phyloP scores from a whole-genome alignment of 2,113 vertebrate species.

The Semnornis frantzii region DNA sequence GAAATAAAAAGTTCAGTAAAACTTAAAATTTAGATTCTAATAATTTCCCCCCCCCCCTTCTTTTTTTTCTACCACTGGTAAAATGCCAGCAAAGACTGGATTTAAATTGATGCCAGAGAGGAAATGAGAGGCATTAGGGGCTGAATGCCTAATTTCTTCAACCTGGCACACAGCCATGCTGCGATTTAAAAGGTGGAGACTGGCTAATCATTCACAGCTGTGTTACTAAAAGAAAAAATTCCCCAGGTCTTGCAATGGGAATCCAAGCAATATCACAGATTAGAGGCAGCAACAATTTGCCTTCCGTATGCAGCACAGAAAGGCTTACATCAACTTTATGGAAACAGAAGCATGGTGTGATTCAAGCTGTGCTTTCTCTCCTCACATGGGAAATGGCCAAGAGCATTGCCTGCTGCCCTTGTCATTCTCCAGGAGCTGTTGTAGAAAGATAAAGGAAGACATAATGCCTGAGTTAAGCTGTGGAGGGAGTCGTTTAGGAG shows the following conservation, averaged over 20 bases:
- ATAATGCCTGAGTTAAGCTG: background rate
- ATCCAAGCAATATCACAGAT: background rate
- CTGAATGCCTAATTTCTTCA: background rate
- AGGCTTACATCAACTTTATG: background rate
- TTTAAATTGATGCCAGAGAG: background rate
- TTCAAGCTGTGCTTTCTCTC: background rate
- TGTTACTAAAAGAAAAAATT: background rate
- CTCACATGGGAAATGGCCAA: background rate
- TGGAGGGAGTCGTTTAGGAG: background rate
- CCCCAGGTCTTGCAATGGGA: background rate
- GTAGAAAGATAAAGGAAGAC: background rate
- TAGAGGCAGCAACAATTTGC: background rate
- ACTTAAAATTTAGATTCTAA: background rate
- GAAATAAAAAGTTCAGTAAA: background rate
- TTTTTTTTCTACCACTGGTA: background rate
- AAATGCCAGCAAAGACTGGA: background rate
- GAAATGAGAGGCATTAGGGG: background rate
- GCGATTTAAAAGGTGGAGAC: background rate
- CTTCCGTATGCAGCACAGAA: background rate
- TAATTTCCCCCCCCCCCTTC: background rate
- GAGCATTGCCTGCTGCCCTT: rapidly evolving
- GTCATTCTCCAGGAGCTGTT: background rate
- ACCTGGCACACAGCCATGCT: background rate
- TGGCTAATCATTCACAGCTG: background rate
- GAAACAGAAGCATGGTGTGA: background rate